phyloP scores from a whole-genome alignment of 2,113 vertebrate species.

The Notechis scutatus region DNA sequence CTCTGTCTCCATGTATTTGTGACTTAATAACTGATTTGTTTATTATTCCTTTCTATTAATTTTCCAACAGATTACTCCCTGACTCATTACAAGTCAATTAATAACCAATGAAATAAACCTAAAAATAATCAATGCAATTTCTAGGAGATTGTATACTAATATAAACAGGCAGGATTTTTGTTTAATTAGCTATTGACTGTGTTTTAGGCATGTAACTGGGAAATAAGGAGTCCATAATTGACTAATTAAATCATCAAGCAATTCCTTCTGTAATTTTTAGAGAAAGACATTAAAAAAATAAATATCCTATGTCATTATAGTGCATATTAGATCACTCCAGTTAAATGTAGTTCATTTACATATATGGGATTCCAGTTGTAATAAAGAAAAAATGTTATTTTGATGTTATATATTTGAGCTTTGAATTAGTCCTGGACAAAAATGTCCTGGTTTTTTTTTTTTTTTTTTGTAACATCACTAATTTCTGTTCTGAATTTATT shows the following conservation, averaged over 20 bases:
- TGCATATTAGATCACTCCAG: not conserved
- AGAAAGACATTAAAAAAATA: not conserved
- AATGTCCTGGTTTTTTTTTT: not conserved
- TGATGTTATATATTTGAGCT: not conserved
- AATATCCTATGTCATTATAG: not conserved
- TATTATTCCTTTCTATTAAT: constrained; percentile 1
- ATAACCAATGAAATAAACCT: constrained; percentile 12
- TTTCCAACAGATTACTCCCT: constrained; percentile 2
- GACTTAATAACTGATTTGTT: constrained; percentile 10
- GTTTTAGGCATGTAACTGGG: not conserved
- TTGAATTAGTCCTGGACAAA: not conserved
- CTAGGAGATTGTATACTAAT: not conserved
- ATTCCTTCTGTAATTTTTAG: not conserved
- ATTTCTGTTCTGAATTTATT: not conserved
- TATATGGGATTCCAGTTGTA: not conserved
- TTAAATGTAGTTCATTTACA: not conserved
- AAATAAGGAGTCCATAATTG: constrained; percentile 1
- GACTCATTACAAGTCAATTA: constrained; percentile 15
- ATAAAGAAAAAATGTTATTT: not conserved
- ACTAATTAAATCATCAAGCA: constrained; percentile 1
- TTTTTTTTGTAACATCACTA: not conserved
- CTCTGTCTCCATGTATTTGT: not conserved
- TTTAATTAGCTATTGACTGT: not conserved
- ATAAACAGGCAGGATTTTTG: not conserved
- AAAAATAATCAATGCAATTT: constrained; percentile 14